These are phyloP conservation scores for Speoplatyrhinus poulsoni DNA, from an alignment of 2,113 vertebrate genomes.

Conservation along the genomic window DNA sequence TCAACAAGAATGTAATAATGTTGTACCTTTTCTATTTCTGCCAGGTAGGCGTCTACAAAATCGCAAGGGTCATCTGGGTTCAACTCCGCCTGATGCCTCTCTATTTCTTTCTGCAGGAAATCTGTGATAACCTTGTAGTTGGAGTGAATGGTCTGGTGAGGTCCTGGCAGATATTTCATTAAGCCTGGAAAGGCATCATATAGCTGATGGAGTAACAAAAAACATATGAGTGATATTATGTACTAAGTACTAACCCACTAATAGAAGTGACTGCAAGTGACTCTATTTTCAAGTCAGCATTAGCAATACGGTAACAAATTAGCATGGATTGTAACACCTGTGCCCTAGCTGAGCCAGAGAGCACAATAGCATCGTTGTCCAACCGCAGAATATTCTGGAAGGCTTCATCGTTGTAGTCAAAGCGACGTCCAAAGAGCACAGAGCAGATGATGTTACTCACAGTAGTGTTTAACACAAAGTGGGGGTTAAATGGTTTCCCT, in stretches of 20 bases:
- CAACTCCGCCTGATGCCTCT: conserved; percentile 78
- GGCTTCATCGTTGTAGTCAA: conserved; percentile 80
- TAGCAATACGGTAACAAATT: neutral
- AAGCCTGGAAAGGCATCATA: conserved; percentile 78
- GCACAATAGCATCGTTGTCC: conserved; percentile 68
- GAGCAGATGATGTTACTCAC: conserved; percentile 85
- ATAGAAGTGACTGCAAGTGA: neutral
- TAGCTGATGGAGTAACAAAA: conserved; percentile 61
- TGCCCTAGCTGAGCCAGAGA: conserved; percentile 51
- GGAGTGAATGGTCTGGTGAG: conserved; percentile 75
- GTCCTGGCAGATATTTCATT: conserved; percentile 79
- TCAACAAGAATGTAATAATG: neutral
- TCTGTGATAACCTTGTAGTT: conserved; percentile 50
- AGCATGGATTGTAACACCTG: conserved; percentile 40
- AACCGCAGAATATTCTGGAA: conserved; percentile 80
- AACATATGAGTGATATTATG: neutral
- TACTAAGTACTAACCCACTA: neutral
- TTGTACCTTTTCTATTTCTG: conserved; percentile 78
- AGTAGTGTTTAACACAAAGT: conserved; percentile 77
- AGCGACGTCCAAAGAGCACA: conserved; percentile 85
- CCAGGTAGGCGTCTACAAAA: conserved; percentile 84
- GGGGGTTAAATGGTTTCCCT: conserved; percentile 86
- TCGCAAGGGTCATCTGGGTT: conserved; percentile 75
- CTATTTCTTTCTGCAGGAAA: conserved; percentile 62
- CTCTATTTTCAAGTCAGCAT: too few species aligned